Base-by-base conservation (phyloP, 2,888 invertebrate species). In the Hirtodrosophila histrioides region DNA sequence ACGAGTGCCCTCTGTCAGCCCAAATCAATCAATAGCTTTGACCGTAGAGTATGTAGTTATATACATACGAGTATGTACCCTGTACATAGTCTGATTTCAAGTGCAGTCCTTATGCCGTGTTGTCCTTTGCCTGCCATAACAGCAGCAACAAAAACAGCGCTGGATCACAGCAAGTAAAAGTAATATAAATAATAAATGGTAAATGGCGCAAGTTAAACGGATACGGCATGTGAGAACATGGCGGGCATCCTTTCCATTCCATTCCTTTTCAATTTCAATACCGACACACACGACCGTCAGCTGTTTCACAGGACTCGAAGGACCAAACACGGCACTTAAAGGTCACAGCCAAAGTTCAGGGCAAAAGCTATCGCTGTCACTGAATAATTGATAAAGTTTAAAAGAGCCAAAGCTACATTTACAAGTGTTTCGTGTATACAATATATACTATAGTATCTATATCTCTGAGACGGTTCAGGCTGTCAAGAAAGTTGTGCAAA, bases 311-410 rank as follows among this genome's bases (percentile, higher is more conserved):
- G 72, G 55, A 73, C 51, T 50, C 23, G 61, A 68, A 53, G 71
- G 67, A 57, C 69, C 46, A 27, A 23, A 33, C 35, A 49, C 39
- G 39, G 23, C 46, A 57, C 58, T 63, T 45, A 74, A 83, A 86
- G 81, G 86, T 70, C 84, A 60, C 41, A 31, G 62, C 43, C 46
- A 48, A 78, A 85, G 88, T 86, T 83, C 88, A 82, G 74, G 88
- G 86, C 46, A 77, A 71, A 71, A 67, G 67, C 75, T 78, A 68
- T 43, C 43, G 35, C 43, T 70, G 70, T 64, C 67, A 61, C 64
- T 86, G 62, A 83, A 82, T 82, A 82, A 82, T 82, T 82, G 85
- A 82, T 81, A 63, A 66, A 73, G 49, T 73, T 82, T 58, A 58
- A 78, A 72, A 68, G 58, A 64, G 61, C 58, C 58, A 46, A 58